Evolutionary conservation across 2,888 invertebrate species (phyloP), one percentile per base, ranked within the genome.

Genomic region (Mythimna albipuncta): DNA sequence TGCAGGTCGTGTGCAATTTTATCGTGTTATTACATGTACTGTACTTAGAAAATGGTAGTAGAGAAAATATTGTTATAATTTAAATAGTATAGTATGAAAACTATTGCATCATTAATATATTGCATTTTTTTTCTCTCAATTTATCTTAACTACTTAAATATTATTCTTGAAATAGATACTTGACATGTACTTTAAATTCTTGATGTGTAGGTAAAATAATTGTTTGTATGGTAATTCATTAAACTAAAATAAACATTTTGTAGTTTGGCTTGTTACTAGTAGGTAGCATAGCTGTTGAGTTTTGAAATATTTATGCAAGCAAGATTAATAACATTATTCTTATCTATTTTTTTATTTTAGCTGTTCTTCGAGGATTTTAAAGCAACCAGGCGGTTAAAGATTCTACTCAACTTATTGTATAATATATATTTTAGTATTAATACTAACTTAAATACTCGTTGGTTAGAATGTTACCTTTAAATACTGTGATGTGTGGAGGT

Each of bases 281-380:
- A 61, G 41, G 35, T 26, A 61, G 16, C 19, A 6, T 10, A 58
- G 35, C 21, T 70, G 64, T 75, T 75, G 21, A 70, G 35, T 52
- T 69, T 75, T 47, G 0, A 63, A 52, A 68, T 70, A 54, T 69
- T 54, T 75, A 54, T 47, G 21, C 32, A 59, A 57, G 10, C 32
- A 59, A 57, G 10, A 44, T 65, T n/a, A 64, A 62, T 71, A 62
- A 72, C 6, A 26, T 64, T 38, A 16, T 52, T 54, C 9, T 54
- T 59, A 64, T 64, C 10, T 58, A 65, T 73, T 73, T 85, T 76
- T 84, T 84, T 93, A 94, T 91, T 93, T 84, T 93, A 94, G 94
- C 89, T 74, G 35, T 81, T 89, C 91, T 93, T 70, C 93, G 93
- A 69, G 91, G 90, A 76, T 90, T 94, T 88, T 93, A 66, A 89